These are phyloP conservation scores for Hormaphis cornu DNA, from an alignment of 1,140 invertebrate species.

Conservation along the genomic window DNA sequence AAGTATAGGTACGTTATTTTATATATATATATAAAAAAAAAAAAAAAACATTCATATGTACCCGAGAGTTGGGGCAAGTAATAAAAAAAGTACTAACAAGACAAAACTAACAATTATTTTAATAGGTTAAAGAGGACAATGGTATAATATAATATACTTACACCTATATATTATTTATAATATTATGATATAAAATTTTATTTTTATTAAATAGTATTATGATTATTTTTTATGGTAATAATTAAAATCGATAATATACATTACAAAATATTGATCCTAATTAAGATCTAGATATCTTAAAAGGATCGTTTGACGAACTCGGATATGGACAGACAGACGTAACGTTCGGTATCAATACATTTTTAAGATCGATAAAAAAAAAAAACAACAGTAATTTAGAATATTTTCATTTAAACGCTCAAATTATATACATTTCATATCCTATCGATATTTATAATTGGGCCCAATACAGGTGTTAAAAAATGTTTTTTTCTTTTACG, in stretches of 20 bases:
- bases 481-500: not conserved
- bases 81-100: constrained; percentile 27
- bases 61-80: constrained; percentile 7
- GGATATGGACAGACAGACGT: constrained; percentile 13
- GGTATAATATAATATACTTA: no score
- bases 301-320: not conserved
- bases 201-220: constrained; percentile 2
- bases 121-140: not conserved
- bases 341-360: not conserved
- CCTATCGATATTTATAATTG: not conserved
- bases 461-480: not conserved
- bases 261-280: constrained; percentile 2
- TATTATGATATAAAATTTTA: constrained; percentile 6
- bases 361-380: not conserved
- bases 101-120: constrained; percentile 16
- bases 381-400: constrained; percentile 10
- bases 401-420: constrained; percentile 21
- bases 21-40: no score
- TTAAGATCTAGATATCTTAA: not conserved
- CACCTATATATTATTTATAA: not conserved
- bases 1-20: no score
- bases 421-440: not conserved
- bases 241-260: not conserved
- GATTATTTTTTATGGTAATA: constrained; percentile 1
- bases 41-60: not conserved